phyloP scores from a whole-genome alignment of 2,113 vertebrate genomes.

The human region GRCh38 chr2:42915501-42916000 shows the following conservation, averaged over 20 bases:
- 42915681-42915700: not conserved
- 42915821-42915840: not conserved
- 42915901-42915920: not conserved
- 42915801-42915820: not conserved
- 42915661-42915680: not conserved
- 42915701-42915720: not conserved
- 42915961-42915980: not conserved
- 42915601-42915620: not conserved
- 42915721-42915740: not conserved
- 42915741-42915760: not conserved
- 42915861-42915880: not conserved
- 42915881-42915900: slow-evolving; percentile 29
- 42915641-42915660: not conserved
- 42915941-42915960: slow-evolving; percentile 58
- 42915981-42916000: not conserved
- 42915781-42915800: not conserved
- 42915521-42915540: too few species aligned
- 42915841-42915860: not conserved
- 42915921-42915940: slow-evolving; percentile 52
- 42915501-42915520: too few species aligned
- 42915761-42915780: not conserved
- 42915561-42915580: too few species aligned
- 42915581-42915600: too few species aligned
- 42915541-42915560: too few species aligned
- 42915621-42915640: not conserved